Conservation (phyloP, 1,140 invertebrate species). For the Pseudoatta argentina region DNA sequence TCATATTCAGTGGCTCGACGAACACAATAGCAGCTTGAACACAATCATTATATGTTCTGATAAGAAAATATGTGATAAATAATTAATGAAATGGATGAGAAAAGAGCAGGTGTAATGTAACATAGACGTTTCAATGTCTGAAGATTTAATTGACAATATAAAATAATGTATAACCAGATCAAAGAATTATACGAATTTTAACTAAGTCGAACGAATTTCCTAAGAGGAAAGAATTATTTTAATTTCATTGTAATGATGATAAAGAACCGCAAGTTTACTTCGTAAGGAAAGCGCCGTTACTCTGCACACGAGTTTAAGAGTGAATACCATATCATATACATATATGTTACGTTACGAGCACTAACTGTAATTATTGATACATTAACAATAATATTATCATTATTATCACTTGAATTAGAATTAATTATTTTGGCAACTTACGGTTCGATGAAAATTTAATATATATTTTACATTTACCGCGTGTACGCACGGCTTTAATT, state of each 20-base stretch:
- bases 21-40: too few species aligned
- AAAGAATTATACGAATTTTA: slow-evolving; percentile 79
- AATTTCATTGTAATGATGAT: slow-evolving; percentile 21
- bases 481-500: slow-evolving; percentile 59
- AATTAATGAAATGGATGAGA: slow-evolving; percentile 46
- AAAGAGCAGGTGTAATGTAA: slow-evolving; percentile 66
- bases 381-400: slow-evolving; percentile 75
- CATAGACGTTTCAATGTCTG: slow-evolving; percentile 71
- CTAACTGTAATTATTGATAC: slow-evolving; percentile 74
- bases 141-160: slow-evolving; percentile 84
- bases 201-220: slow-evolving; percentile 70
- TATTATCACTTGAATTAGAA: slow-evolving; percentile 81
- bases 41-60: not conserved
- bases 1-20: too few species aligned
- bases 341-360: slow-evolving; percentile 76
- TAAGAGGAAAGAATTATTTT: slow-evolving; percentile 44
- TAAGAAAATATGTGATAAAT: not conserved
- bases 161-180: slow-evolving; percentile 79
- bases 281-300: slow-evolving; percentile 55
- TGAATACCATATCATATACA: slow-evolving; percentile 73
- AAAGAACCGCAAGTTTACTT: slow-evolving; percentile 80
- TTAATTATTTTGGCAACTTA: slow-evolving; percentile 85
- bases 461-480: slow-evolving; percentile 68
- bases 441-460: slow-evolving; percentile 83
- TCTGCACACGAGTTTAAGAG: slow-evolving; percentile 64